Base-by-base conservation (phyloP, 2,113 vertebrate species). In the Sinocyclocheilus anophthalmus region DNA sequence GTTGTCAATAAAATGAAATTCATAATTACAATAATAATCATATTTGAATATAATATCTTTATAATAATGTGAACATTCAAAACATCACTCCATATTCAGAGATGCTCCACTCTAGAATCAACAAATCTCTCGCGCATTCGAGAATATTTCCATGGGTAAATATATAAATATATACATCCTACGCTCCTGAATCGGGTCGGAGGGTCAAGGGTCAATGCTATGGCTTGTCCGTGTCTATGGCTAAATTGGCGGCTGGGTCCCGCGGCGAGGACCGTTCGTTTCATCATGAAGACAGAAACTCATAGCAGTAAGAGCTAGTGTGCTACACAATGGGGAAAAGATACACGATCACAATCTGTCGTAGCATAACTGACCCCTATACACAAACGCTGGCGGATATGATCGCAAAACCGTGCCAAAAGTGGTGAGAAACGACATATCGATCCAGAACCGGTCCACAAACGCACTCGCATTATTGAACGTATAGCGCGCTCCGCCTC, bases 211-310 rank as follows among this genome's bases (percentile, higher is more conserved):
- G 78, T 63, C 77, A 84, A 67, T 24, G 69, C 80, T 89, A 89
- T 89, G 88, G 88, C 88, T 89, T 89, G 88, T 89, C 88, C 75
- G 83, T 87, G 88, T 85, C 88, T 89, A 89, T 89, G 88, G 88
- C 88, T 89, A 89, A 89, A 72, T 87, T 84, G 63, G 78, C 63
- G 72, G 85, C 79, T 85, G 86, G 82, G 73, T 82, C 69, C 77
- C 88, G 61, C 45, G 48, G 9, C 37, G 55, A 50, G 84, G 73
- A 76, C 75, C 30, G 4, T 67, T 63, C 22, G 11, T 86, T 63
- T 84, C 81, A 3, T 88, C 85, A 55, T 73, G 80, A 84, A 77
- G 75, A 88, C 37, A 85, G 30, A 33, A 76, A 82, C 79, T 88
- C 50, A 77, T 85, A 80, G 85, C 81, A 67, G 30, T 59, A 77